A percentile compares a stretch with the other conserved stretches of the same genome.
phyloP scores from a whole-genome alignment of 2,113 vertebrate species.

The Ctenomys sociabilis region DNA sequence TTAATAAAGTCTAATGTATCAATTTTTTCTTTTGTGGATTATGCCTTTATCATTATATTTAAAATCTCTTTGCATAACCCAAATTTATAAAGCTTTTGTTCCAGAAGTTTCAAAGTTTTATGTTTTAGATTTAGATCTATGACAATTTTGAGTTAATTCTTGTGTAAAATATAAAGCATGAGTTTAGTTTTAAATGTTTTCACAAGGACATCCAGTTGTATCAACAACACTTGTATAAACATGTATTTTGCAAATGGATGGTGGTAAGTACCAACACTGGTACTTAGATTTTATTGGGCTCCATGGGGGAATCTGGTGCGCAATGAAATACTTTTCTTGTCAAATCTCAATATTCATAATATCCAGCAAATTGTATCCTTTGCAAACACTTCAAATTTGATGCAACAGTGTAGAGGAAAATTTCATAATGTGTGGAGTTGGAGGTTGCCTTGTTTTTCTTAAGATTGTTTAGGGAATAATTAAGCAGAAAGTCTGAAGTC shows the following conservation, averaged over 20 bases:
- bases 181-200: constrained; percentile 15
- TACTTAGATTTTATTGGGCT: constrained; percentile 1
- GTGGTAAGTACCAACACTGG: background rate
- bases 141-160: constrained; percentile 29
- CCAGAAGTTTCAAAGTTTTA: background rate
- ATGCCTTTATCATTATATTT: background rate
- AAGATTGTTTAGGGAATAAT: background rate
- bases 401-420: background rate
- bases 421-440: background rate
- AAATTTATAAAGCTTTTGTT: background rate
- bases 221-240: background rate
- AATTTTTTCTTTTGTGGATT: background rate
- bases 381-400: constrained; percentile 17
- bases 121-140: background rate
- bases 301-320: background rate
- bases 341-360: background rate
- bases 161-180: background rate
- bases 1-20: background rate
- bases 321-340: background rate
- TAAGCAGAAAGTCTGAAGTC: background rate
- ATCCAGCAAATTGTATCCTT: background rate
- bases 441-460: background rate
- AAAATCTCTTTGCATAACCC: background rate
- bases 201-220: background rate
- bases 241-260: background rate